phyloP scores from a whole-genome alignment of 1,140 invertebrate genomes.

The Cotesia chilonis region DNA sequence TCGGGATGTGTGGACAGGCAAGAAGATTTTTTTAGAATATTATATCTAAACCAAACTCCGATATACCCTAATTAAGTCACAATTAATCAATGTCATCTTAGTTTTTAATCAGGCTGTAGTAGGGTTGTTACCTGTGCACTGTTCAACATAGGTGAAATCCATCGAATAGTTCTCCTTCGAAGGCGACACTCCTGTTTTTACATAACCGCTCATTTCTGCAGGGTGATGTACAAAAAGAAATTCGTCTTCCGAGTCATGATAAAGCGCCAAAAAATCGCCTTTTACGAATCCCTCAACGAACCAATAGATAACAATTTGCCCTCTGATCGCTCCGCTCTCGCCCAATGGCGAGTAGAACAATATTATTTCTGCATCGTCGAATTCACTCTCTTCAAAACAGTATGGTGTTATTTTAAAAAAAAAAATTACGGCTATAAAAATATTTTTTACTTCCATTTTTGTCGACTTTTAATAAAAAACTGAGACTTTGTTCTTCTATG shows the following conservation, averaged over 20 bases:
- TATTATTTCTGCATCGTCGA: background rate
- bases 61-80: background rate
- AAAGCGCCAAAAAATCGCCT: background rate
- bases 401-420: too few relatives aligned
- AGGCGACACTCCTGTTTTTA: background rate
- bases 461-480: too few relatives aligned
- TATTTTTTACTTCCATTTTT: too few relatives aligned
- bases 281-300: background rate
- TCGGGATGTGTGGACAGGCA: slow-evolving; percentile 8
- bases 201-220: background rate
- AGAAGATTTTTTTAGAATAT: background rate
- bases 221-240: background rate
- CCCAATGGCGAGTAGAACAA: background rate
- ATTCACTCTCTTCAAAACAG: background rate
- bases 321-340: background rate
- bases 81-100: too few relatives aligned
- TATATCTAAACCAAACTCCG: slow-evolving; percentile 2
- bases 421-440: too few relatives aligned
- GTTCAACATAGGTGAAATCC: background rate
- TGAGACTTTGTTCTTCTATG: too few relatives aligned
- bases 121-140: background rate
- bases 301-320: background rate
- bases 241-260: background rate
- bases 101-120: too few relatives aligned
- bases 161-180: background rate